Base-by-base conservation (phyloP, 2,113 vertebrate genomes). In the Oplegnathus fasciatus region DNA sequence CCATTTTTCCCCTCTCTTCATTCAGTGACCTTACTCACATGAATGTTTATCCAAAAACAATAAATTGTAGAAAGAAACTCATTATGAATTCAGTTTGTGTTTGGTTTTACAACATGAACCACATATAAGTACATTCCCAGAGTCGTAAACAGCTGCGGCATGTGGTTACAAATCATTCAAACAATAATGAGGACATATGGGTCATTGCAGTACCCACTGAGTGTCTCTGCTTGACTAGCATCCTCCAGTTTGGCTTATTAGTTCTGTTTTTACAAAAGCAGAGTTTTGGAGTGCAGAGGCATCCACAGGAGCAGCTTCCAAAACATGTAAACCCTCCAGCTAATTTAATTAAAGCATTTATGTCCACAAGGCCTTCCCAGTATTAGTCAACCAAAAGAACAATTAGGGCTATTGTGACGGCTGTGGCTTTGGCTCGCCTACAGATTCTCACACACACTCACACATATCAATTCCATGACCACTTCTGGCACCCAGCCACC, bases 321-420 rank as follows among this genome's bases (percentile, higher is more conserved):
- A 79, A 84, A 87, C 80, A 80, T 80, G 80, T 84, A 77, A 87
- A 84, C 66, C 50, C 46, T 82, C 80, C 77, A 80, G 80, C 70
- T 90, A 87, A 90, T 89, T 89, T 77, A 87, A 89, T 90, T 88
- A 87, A 86, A 87, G 77, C 80, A 64, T 87, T 86, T 86, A 80
- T 90, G 84, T 79, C 85, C 58, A 30, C 71, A 68, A 75, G 77
- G 82, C 82, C 83, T 88, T 78, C 76, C 77, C 74, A 44, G 65
- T 83, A 80, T 87, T 37, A 52, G 62, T 90, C 76, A 76, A 84
- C 44, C 76, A 74, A 86, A 83, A 72, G 58, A 71, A 82, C 80
- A 79, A 86, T 84, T 85, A 78, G 60, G n/a, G 71, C 44, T 50
- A 71, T 86, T 71, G 64, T 50, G 57, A 62, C 9, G 2, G 60